phyloP scores from a whole-genome alignment of 2,113 vertebrate species.

The Acrocephalus arundinaceus region DNA sequence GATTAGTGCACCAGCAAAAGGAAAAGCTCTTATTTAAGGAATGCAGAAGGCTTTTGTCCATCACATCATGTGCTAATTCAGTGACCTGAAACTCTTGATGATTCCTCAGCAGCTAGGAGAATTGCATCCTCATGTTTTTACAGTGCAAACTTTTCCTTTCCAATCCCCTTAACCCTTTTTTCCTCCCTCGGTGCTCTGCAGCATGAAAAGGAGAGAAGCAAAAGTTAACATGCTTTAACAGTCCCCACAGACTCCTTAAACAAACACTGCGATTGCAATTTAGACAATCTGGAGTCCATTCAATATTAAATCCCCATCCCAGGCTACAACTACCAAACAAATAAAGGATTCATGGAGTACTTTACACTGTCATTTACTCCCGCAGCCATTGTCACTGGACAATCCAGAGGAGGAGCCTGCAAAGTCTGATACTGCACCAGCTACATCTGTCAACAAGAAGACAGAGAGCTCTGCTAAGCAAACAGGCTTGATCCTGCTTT shows the following conservation, averaged over 20 bases:
- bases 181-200: conserved; percentile 53
- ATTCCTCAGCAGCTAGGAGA: conserved; percentile 50
- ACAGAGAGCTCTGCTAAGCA: conserved; percentile 64
- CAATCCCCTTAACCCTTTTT: not conserved
- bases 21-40: conserved; percentile 61
- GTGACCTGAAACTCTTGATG: conserved; percentile 54
- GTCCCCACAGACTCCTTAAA: conserved; percentile 70
- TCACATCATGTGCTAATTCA: conserved; percentile 23
- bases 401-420: conserved; percentile 57
- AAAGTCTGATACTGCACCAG: conserved; percentile 60
- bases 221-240: conserved; percentile 73
- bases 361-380: conserved; percentile 63
- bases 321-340: conserved; percentile 69
- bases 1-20: conserved; percentile 15
- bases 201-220: conserved; percentile 64
- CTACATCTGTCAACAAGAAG: conserved; percentile 75
- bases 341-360: conserved; percentile 68
- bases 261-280: conserved; percentile 72
- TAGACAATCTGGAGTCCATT: conserved; percentile 78
- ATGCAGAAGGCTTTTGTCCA: conserved; percentile 48
- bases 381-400: conserved; percentile 38
- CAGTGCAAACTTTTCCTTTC: conserved; percentile 46
- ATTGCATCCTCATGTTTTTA: conserved; percentile 50
- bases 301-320: conserved; percentile 68
- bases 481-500: conserved; percentile 66